Evolutionary conservation across 2,113 vertebrate genomes (phyloP).

Genomic region (Tricholaema leucomelas): DNA sequence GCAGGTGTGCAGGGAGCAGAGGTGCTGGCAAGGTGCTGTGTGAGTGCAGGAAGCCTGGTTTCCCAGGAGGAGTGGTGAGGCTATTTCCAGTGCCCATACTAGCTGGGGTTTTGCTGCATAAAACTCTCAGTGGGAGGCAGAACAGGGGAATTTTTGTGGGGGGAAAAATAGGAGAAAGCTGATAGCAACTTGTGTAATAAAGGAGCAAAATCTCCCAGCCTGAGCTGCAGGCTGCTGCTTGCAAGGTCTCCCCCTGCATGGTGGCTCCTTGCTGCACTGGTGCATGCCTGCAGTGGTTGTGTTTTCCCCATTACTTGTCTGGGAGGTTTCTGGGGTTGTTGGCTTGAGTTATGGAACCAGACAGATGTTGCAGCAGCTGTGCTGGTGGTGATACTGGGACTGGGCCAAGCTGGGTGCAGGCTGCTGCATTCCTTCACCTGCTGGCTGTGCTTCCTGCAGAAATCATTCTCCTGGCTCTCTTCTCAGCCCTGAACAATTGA

Average conservation of each 20-base stretch:
- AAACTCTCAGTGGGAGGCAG: neutral
- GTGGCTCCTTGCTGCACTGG: neutral
- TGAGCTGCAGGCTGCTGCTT: neutral
- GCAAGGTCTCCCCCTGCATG: neutral
- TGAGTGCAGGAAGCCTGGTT: fast-evolving
- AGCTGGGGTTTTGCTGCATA: neutral
- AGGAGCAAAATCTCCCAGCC: neutral
- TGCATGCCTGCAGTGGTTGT: neutral
- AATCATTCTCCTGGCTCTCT: neutral
- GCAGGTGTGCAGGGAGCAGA: neutral
- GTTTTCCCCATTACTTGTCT: neutral
- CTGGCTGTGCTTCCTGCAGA: neutral
- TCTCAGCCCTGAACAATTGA: neutral
- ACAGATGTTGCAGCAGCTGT: neutral
- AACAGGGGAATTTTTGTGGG: fast-evolving
- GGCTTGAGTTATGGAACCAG: neutral
- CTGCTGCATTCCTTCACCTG: neutral
- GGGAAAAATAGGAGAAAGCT: neutral
- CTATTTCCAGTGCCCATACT: neutral
- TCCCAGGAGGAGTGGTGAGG: neutral
- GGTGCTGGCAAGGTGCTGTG: neutral
- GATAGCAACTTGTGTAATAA: neutral
- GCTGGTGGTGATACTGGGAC: neutral
- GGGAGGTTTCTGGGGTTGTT: slow-evolving; percentile 16
- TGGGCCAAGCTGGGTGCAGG: neutral